These are phyloP conservation scores for Ceyx erithaca DNA, from an alignment of 2,797 vertebrate species.

Conservation along the genomic window DNA sequence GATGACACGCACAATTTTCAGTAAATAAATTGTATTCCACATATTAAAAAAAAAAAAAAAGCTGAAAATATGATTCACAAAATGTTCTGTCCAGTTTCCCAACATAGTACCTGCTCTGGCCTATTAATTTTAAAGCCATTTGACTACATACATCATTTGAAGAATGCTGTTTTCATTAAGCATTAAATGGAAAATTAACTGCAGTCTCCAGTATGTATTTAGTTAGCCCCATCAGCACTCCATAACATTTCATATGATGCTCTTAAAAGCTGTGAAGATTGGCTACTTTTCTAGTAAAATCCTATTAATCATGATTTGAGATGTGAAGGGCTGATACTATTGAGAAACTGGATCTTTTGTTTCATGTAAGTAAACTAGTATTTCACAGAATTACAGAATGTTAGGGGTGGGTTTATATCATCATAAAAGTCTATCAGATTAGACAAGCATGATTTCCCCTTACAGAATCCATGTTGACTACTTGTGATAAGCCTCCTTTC, in stretches of 20 bases:
- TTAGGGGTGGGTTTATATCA: too few species aligned
- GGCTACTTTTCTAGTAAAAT: neutral
- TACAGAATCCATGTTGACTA: too few species aligned
- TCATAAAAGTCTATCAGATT: too few species aligned
- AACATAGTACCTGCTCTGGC: neutral
- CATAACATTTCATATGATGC: neutral
- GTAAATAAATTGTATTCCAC: neutral
- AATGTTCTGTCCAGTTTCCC: neutral
- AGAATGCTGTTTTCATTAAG: neutral
- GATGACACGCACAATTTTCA: neutral
- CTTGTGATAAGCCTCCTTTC: too few species aligned
- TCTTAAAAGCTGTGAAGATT: neutral
- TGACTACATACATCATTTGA: neutral
- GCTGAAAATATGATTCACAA: neutral
- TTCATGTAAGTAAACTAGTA: neutral
- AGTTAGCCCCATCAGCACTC: neutral
- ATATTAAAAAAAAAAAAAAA: neutral
- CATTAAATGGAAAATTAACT: constrained; percentile 13
- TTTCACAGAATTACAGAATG: neutral
- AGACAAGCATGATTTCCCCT: too few species aligned
- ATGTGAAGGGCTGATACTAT: neutral
- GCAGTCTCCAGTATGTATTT: neutral
- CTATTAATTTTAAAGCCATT: neutral
- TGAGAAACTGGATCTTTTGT: neutral
- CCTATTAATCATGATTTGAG: neutral